Evolutionary conservation across 2,113 vertebrate species (phyloP).

Genomic region (Anoura caudifer): DNA sequence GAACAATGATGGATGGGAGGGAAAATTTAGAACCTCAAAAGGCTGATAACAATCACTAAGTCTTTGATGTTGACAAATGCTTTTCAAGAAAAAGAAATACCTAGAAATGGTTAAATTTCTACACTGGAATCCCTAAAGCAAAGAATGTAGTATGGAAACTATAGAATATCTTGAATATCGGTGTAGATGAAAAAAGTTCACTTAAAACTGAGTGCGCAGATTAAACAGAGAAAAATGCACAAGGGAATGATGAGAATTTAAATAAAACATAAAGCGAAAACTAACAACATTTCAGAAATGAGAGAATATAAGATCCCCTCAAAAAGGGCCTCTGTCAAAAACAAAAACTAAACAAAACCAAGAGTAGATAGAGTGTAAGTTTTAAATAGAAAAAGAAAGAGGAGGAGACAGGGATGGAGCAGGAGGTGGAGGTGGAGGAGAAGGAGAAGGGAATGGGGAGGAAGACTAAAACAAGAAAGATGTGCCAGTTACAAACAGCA

Average conservation of each 20-base stretch:
- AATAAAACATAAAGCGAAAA: background rate
- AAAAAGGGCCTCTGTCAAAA: background rate
- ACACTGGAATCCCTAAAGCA: background rate
- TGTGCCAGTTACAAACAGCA: background rate
- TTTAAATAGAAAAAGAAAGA: background rate
- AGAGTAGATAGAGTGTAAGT: background rate
- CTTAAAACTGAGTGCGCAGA: background rate
- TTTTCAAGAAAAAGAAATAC: background rate
- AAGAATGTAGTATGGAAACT: background rate
- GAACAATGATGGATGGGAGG: background rate
- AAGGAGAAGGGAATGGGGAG: no score
- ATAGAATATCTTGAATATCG: background rate
- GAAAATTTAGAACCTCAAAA: background rate
- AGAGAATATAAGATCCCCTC: background rate
- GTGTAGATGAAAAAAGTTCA: background rate
- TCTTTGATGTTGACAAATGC: background rate
- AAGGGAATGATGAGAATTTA: background rate
- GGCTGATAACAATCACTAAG: background rate
- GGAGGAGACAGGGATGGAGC: no score
- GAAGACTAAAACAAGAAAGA: background rate
- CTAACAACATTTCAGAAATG: background rate
- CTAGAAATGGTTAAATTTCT: background rate
- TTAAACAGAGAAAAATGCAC: background rate
- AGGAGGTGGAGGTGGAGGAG: background rate
- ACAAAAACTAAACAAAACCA: background rate